Percentiles rank a stretch among this genome's conserved stretches.
phyloP scores from a whole-genome alignment of 2,113 vertebrate species.

The Chauna torquata region DNA sequence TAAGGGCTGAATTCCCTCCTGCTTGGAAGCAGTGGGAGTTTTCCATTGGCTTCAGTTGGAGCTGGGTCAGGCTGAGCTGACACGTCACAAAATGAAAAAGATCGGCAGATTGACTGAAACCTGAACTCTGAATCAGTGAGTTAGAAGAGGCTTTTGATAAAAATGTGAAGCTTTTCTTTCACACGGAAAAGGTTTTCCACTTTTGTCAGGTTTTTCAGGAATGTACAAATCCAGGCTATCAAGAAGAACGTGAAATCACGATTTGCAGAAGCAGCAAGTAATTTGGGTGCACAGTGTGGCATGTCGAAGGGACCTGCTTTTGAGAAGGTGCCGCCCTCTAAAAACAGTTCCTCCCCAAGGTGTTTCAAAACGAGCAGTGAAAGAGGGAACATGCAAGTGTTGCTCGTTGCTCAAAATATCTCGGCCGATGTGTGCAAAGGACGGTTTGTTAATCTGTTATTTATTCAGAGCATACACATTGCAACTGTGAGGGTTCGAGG shows the following conservation, averaged over 20 bases:
- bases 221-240: not conserved
- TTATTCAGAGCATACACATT: not conserved
- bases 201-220: not conserved
- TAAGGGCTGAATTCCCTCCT: not conserved
- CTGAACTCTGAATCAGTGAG: not conserved
- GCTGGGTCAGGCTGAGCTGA: fast-evolving
- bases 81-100: not conserved
- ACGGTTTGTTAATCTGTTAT: not conserved
- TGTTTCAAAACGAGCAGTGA: not conserved
- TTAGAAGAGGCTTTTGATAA: not conserved
- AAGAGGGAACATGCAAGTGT: not conserved
- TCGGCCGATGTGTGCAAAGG: not conserved
- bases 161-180: not conserved
- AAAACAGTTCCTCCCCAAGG: not conserved
- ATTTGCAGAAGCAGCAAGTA: not conserved
- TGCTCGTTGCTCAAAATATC: not conserved
- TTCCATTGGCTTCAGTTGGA: not conserved
- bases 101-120: not conserved
- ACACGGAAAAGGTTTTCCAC: not conserved
- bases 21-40: not conserved
- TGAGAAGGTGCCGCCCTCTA: constrained; percentile 2
- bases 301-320: not conserved
- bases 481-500: not conserved
- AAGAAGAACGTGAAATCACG: fast-evolving
- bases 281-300: not conserved